These are phyloP conservation scores for Palloptera scutellata DNA, from an alignment of 2,888 invertebrate species.

Conservation along the genomic window DNA sequence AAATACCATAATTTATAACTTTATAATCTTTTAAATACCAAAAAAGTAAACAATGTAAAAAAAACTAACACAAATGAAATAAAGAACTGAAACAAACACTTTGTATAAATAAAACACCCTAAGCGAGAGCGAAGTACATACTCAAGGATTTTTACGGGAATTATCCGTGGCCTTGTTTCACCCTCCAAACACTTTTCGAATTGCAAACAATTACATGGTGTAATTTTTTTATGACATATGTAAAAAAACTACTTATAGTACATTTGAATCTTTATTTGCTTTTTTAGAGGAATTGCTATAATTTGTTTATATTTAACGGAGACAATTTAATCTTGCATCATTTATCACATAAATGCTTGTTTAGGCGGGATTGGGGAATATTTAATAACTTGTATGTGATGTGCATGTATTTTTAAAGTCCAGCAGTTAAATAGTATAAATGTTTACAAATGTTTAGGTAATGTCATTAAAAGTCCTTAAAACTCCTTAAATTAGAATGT, in stretches of 20 bases:
- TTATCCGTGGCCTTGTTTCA: no score
- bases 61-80: slow-evolving; percentile 2
- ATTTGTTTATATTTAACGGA: slow-evolving; percentile 22
- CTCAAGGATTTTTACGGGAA: slow-evolving; percentile 4
- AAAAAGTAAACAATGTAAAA: slow-evolving; percentile 16
- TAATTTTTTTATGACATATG: slow-evolving; percentile 61
- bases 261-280: slow-evolving; percentile 60
- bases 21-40: slow-evolving; percentile 48
- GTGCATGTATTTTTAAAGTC: no score
- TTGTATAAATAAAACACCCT: slow-evolving; percentile 27
- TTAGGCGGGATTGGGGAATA: slow-evolving; percentile 6
- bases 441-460: no score
- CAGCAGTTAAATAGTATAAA: no score
- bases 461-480: no score
- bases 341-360: slow-evolving; percentile 40
- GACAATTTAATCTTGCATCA: slow-evolving; percentile 45
- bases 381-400: neutral
- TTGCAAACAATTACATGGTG: slow-evolving; percentile 53
- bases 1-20: slow-evolving; percentile 46
- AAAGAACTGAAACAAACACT: slow-evolving; percentile 17
- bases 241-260: slow-evolving; percentile 58
- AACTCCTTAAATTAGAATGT: no score
- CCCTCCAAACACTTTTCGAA: neutral
- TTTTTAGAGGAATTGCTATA: slow-evolving; percentile 52
- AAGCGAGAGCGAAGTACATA: neutral